phyloP scores from a whole-genome alignment of 1,140 invertebrate genomes.

The Latrodectus geometricus region DNA sequence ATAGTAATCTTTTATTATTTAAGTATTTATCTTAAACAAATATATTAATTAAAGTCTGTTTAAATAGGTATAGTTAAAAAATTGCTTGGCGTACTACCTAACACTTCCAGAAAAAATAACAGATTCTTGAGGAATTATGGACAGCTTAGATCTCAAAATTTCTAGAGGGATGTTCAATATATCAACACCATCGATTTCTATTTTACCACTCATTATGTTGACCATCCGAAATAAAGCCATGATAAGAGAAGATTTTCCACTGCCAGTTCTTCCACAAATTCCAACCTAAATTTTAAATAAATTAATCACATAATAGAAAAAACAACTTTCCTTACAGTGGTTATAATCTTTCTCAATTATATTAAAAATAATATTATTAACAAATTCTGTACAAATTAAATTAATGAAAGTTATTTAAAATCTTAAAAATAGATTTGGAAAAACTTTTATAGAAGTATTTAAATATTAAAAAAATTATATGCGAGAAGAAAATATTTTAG shows the following conservation, averaged over 20 bases:
- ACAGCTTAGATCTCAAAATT: conserved; percentile 74
- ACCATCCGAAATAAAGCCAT: conserved; percentile 79
- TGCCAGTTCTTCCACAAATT: conserved; percentile 83
- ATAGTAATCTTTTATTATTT: too few relatives aligned
- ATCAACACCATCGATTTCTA: conserved; percentile 79
- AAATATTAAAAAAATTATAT: too few relatives aligned
- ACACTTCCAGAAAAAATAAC: conserved; percentile 75
- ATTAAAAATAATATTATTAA: too few relatives aligned
- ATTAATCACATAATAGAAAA: not conserved
- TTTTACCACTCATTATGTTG: conserved; percentile 74
- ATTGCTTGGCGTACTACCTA: conserved; percentile 67
- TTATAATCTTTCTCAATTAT: too few relatives aligned
- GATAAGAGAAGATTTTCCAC: conserved; percentile 82
- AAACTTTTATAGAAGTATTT: too few relatives aligned
- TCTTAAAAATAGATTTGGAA: too few relatives aligned
- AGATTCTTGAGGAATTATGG: conserved; percentile 76
- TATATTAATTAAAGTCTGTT: too few relatives aligned
- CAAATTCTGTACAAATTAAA: too few relatives aligned
- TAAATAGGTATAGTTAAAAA: not conserved
- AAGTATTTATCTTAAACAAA: too few relatives aligned
- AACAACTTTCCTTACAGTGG: too few relatives aligned
- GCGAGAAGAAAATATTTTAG: too few relatives aligned
- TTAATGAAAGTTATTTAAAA: too few relatives aligned
- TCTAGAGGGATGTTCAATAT: conserved; percentile 77
- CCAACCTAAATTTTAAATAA: conserved; percentile 74